Evolutionary conservation across 1,140 invertebrate species (phyloP).

Genomic region (Scaptodrosophila lebanonensis): DNA sequence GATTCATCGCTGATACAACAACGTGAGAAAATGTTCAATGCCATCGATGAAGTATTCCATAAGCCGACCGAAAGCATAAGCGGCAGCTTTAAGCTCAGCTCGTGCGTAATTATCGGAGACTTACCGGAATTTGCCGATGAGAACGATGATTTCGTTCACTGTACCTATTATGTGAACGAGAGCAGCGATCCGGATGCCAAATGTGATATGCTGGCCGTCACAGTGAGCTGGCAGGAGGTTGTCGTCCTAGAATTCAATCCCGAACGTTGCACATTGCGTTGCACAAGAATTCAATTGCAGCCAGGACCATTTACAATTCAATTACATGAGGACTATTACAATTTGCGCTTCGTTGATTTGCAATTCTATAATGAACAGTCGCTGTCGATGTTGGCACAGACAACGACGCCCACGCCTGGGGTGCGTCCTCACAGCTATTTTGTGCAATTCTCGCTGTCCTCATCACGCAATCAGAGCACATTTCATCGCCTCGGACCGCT

Average conservation of each 20-base stretch:
- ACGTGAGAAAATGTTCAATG: constrained; percentile 83
- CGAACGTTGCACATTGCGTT: constrained; percentile 41
- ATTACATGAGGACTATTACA: constrained; percentile 53
- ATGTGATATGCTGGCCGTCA: constrained; percentile 57
- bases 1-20: constrained; percentile 90
- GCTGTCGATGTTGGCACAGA: constrained; percentile 85
- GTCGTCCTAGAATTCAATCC: constrained; percentile 60
- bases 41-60: constrained; percentile 84
- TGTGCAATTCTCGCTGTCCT: constrained; percentile 82
- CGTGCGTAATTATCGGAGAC: constrained; percentile 78
- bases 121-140: constrained; percentile 39
- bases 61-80: constrained; percentile 83
- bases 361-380: constrained; percentile 90
- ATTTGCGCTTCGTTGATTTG: constrained; percentile 64
- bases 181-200: too few species aligned
- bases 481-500: constrained; percentile 66
- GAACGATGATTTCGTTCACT: constrained; percentile 74
- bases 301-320: constrained; percentile 65
- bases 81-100: constrained; percentile 80
- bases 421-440: constrained; percentile 80
- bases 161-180: constrained; percentile 59
- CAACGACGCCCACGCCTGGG: constrained; percentile 69
- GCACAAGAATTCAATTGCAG: constrained; percentile 55
- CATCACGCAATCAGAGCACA: constrained; percentile 74
- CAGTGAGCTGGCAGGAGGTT: constrained; percentile 50